Base-by-base conservation (phyloP, 2,797 vertebrate genomes). In the Helostoma temminkii region DNA sequence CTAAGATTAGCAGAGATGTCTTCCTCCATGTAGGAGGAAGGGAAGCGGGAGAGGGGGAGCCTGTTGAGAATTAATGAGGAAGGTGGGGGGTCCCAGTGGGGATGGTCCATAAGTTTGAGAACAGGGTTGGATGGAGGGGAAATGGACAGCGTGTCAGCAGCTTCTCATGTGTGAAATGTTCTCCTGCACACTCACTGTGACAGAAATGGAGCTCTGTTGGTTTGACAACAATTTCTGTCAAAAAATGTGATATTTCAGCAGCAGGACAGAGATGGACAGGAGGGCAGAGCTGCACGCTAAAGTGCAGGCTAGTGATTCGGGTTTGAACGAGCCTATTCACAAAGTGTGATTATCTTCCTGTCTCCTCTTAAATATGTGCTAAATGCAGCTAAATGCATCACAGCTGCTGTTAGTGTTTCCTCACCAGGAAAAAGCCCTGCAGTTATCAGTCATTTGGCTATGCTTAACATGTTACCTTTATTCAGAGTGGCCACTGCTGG, bases 1-100 rank as follows among this genome's bases (percentile, higher is more conserved):
- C 87, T 82, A 82, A 86, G 84, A 91, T 90, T 90, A 86, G 78
- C 74, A 78, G 69, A 77, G 85, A 89, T 87, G 73, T 88, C 89
- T 90, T 87, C 74, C 85, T 81, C 67, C 22, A 19, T 30, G 41
- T 68, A 68, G 54, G 64, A 21, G 63, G 42, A 22, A 11, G 14
- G 5, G 26, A 42, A 66, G 47, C 49, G 43, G 42, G 49, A 62
- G 67, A 34, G 48, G 54, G 18, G 26, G 43, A 61, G 71, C 53
- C 79, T 82, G 77, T 83, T 74, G 67, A 76, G 78, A 88, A 78
- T 85, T 90, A 86, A 91, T 82, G 76, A 76, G 76, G 39, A 49
- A 19, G 70, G 71, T 26, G 67, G 67, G 59, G 48, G 12, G 55
- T 26, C 47, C 57, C 62, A 57, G 22, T 2, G 4, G 49, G 50